These are phyloP conservation scores for Eleginops maclovinus DNA, from an alignment of 2,113 vertebrate genomes.

Conservation along the genomic window DNA sequence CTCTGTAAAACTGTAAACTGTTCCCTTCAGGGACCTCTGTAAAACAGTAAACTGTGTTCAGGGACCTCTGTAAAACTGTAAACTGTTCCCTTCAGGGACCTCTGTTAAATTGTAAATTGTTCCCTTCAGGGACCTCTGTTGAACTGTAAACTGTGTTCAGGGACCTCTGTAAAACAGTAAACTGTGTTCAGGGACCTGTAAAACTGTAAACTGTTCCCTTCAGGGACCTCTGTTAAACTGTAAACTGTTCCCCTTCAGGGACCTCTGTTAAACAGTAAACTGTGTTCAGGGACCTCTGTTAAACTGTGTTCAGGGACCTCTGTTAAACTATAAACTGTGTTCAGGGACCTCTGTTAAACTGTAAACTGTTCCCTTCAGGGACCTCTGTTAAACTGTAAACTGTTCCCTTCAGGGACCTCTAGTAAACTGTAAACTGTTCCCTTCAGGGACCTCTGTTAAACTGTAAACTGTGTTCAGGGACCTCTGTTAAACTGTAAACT, in stretches of 20 bases:
- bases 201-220: slow-evolving; percentile 81
- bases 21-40: slow-evolving; percentile 67
- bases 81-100: too few relatives aligned
- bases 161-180: too few relatives aligned
- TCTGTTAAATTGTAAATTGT: slow-evolving; percentile 74
- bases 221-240: slow-evolving; percentile 1
- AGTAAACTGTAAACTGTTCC: background rate
- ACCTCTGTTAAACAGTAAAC: background rate
- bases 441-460: background rate
- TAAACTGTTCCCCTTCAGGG: slow-evolving; percentile 81
- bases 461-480: slow-evolving; percentile 65
- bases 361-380: slow-evolving; percentile 81
- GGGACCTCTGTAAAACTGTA: background rate
- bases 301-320: slow-evolving; percentile 27
- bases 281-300: slow-evolving; percentile 77
- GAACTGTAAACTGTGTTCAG: background rate
- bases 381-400: too few relatives aligned
- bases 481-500: too few relatives aligned
- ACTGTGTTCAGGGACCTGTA: slow-evolving; percentile 66
- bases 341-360: background rate
- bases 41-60: slow-evolving; percentile 74
- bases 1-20: slow-evolving; percentile 65
- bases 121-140: background rate
- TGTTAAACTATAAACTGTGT: slow-evolving; percentile 65
- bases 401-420: slow-evolving; percentile 9